Percentiles rank a stretch among this genome's conserved stretches.
Conservation (phyloP, 2,888 invertebrate species). For the Aromia moschata region DNA sequence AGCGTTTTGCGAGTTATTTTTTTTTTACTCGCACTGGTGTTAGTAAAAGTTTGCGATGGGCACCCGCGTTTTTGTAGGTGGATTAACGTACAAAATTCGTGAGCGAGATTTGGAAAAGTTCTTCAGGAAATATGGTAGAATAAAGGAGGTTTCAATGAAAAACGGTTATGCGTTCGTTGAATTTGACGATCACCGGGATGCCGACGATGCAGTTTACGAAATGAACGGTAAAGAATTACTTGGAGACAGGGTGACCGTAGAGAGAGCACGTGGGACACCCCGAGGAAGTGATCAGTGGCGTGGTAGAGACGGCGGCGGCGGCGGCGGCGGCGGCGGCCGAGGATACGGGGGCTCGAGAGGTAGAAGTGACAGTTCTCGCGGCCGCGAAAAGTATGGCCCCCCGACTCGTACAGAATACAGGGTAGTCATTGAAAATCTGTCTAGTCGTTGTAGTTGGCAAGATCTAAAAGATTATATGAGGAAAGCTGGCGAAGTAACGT, state of each 20-base stretch:
- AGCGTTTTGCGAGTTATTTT: slow-evolving; percentile 16
- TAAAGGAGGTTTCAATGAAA: slow-evolving; percentile 93
- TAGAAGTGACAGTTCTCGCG: slow-evolving; percentile 70
- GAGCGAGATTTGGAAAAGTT: slow-evolving; percentile 96
- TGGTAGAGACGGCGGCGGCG: slow-evolving; percentile 58
- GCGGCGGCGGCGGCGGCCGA: slow-evolving; percentile 34
- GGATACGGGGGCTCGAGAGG: slow-evolving; percentile 46
- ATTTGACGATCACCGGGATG: slow-evolving; percentile 97
- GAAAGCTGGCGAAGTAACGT: slow-evolving; percentile 96
- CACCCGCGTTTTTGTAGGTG: slow-evolving; percentile 87
- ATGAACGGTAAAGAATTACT: slow-evolving; percentile 95
- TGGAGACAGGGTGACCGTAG: slow-evolving; percentile 91
- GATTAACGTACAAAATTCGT: slow-evolving; percentile 84
- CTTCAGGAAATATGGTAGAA: slow-evolving; percentile 94
- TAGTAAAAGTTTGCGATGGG: slow-evolving; percentile 64
- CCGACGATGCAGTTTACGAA: slow-evolving; percentile 98
- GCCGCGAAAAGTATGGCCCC: slow-evolving; percentile 84
- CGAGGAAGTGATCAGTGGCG: slow-evolving; percentile 79
- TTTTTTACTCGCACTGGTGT: slow-evolving; percentile 11
- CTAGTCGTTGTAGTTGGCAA: slow-evolving; percentile 99
- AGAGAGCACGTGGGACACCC: slow-evolving; percentile 81
- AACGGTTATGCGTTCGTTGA: slow-evolving; percentile 99
- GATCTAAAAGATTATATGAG: slow-evolving; percentile 99
- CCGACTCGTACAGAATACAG: slow-evolving; percentile 97
- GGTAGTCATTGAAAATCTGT: slow-evolving; percentile 96